Base-by-base conservation (phyloP, 2,797 vertebrate genomes). In the Remorina albescens region DNA sequence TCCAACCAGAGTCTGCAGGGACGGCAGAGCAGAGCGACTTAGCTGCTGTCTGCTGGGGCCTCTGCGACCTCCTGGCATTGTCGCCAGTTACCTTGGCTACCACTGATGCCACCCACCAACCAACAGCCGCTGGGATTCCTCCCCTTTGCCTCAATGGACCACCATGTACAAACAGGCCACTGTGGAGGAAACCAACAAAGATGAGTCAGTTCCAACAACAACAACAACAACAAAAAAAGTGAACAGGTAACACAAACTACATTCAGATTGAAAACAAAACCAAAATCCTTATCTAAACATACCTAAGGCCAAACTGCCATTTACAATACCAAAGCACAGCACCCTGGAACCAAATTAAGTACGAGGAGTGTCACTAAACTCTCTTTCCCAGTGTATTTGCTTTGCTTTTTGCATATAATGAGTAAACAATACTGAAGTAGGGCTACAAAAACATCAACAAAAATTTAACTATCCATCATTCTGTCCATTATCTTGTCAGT, bases 61-160 rank as follows among this genome's bases (percentile, higher is more conserved):
- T 97, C 98, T 97, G 95, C 98, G 96, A 95, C 98, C 97, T 93
- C 98, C 97, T 94, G 98, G 98, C 98, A 99, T 99, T 95, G 95
- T 97, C 84, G 91, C 94, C 94, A 93, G 94, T 93, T 93, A 96
- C 95, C 93, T 91, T 92, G 92, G 94, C 91, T 93, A 95, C 95
- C 94, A 91, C 89, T 47, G 91, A 87, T 89, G 88, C 88, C 92
- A 89, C 93, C 93, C 92, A 83, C 85, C 86, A 82, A 88, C 81
- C 90, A 78, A 87, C 76, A 72, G 81, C 71, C 56, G 32, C 79
- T 34, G 82, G 78, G 92, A 94, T 91, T 18, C 89, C 83, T 90
- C 86, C 80, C 88, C 10, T 85, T 93, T 80, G 91, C 86, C 82
- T 95, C 88, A 93, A 88, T 91, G 89, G 92, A 47, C 68, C 92